phyloP scores from a whole-genome alignment of 1,140 invertebrate species.

The Amphibalanus amphitrite region DNA sequence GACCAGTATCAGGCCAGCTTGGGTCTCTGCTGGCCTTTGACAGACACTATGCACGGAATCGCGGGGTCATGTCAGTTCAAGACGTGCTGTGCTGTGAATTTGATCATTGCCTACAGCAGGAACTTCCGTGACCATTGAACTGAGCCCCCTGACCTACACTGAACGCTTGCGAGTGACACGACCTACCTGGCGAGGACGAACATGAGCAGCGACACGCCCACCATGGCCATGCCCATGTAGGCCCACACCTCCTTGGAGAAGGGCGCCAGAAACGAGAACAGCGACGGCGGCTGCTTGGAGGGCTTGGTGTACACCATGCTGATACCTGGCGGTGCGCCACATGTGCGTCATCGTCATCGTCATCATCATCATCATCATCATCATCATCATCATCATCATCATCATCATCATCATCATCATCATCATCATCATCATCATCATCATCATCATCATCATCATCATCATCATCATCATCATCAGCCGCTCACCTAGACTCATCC shows the following conservation, averaged over 20 bases:
- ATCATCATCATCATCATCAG: not conserved
- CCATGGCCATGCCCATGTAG: constrained; percentile 79
- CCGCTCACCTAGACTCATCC: not conserved
- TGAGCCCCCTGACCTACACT: no score
- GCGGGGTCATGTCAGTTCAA: no score
- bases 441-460: not conserved
- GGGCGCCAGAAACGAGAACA: constrained; percentile 80
- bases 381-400: not conserved
- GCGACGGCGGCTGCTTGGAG: constrained; percentile 68
- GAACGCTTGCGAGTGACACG: no score
- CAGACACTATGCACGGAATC: no score
- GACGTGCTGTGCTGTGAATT: no score
- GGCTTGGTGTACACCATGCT: constrained; percentile 78
- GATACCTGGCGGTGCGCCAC: constrained; percentile 24
- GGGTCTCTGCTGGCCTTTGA: no score
- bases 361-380: not conserved
- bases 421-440: not conserved
- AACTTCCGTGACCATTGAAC: no score
- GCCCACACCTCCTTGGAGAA: constrained; percentile 85
- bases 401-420: not conserved
- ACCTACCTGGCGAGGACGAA: constrained; percentile 70
- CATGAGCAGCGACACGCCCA: constrained; percentile 73
- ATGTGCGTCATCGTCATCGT: not conserved
- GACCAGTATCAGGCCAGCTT: no score
- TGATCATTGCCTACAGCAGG: no score